phyloP scores from a whole-genome alignment of 2,113 vertebrate genomes.

The Geococcyx californianus region DNA sequence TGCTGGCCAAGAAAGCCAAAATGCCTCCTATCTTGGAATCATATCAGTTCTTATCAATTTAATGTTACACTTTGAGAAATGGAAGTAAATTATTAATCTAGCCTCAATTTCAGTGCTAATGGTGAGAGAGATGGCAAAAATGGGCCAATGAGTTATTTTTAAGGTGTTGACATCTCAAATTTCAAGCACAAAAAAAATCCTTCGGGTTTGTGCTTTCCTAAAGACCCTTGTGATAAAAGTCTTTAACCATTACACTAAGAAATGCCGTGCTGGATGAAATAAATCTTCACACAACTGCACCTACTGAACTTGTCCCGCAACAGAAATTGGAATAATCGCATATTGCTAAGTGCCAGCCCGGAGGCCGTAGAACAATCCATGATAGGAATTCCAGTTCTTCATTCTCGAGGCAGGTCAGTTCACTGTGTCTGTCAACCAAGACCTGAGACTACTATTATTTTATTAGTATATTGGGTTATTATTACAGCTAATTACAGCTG shows the following conservation, averaged over 20 bases:
- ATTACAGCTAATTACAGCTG: background rate
- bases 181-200: background rate
- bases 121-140: background rate
- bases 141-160: background rate
- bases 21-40: background rate
- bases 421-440: background rate
- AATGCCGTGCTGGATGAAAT: background rate
- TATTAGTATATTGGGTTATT: background rate
- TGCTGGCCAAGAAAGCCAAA: background rate
- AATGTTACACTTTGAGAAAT: background rate
- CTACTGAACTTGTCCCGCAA: background rate
- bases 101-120: background rate
- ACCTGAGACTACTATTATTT: background rate
- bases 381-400: background rate
- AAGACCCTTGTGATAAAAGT: background rate
- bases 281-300: background rate
- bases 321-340: background rate
- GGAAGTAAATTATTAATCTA: background rate
- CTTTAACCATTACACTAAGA: background rate
- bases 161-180: background rate
- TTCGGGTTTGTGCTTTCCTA: background rate
- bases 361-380: background rate
- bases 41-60: background rate
- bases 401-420: background rate
- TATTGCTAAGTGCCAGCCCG: background rate